Percentiles rank a stretch among this genome's conserved stretches.
Conservation (phyloP, 2,113 vertebrate species). For the Gulo gulo region DNA sequence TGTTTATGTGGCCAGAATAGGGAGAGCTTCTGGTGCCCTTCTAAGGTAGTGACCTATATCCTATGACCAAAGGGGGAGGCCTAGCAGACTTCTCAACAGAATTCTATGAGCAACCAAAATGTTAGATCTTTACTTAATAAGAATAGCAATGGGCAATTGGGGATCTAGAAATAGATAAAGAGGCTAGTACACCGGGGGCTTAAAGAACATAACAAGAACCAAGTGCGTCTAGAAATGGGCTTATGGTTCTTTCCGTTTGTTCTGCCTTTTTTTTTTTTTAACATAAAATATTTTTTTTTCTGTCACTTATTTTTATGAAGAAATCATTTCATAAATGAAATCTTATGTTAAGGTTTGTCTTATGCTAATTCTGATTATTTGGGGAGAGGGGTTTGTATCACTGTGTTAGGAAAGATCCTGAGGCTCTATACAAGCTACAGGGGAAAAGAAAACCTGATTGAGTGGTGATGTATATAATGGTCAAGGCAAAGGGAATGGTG, state of each 20-base stretch:
- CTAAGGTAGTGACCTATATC: not conserved
- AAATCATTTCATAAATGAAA: not conserved
- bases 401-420: not conserved
- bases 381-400: not conserved
- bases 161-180: not conserved
- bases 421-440: not conserved
- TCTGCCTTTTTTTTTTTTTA: not conserved
- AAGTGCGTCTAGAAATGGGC: not conserved
- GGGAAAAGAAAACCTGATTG: not conserved
- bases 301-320: not conserved
- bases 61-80: not conserved
- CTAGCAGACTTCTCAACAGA: not conserved
- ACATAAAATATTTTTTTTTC: not conserved
- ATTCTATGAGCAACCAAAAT: not conserved
- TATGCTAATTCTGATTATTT: not conserved
- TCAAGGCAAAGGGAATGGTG: not conserved
- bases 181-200: not conserved
- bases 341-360: not conserved
- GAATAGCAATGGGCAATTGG: not conserved
- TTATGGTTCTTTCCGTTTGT: not conserved
- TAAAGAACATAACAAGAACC: not conserved
- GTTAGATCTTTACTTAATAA: not conserved
- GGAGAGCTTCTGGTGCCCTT: rapidly evolving
- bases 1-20: not conserved
- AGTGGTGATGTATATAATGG: not conserved